These are phyloP conservation scores for Anthonomus grandis DNA, from an alignment of 1,140 invertebrate species.

Conservation along the genomic window DNA sequence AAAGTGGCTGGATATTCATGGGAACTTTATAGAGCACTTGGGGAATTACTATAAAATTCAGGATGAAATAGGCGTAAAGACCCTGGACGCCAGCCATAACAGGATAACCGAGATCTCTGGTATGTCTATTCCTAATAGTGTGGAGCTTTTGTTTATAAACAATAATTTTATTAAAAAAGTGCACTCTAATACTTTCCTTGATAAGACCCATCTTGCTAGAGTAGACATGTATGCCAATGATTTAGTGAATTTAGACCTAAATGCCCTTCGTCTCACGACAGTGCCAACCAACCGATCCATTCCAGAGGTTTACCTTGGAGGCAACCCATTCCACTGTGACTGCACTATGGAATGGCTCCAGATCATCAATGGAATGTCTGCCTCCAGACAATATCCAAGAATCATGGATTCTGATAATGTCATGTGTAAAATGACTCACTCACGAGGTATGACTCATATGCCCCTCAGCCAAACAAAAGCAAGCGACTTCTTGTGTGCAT, in stretches of 20 bases:
- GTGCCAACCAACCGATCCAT: conserved; percentile 65
- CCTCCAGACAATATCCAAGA: conserved; percentile 72
- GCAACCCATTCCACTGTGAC: conserved; percentile 87
- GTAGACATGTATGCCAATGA: conserved; percentile 89
- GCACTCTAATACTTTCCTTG: conserved; percentile 78
- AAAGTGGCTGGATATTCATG: conserved; percentile 87
- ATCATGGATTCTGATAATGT: conserved; percentile 85
- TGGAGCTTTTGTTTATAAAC: conserved; percentile 84
- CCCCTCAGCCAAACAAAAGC: conserved; percentile 64
- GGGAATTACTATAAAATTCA: conserved; percentile 83
- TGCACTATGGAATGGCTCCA: conserved; percentile 92
- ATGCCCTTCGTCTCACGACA: conserved; percentile 70
- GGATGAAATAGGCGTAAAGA: conserved; percentile 74
- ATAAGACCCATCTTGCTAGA: conserved; percentile 77
- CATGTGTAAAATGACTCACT: conserved; percentile 78
- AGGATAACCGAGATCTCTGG: conserved; percentile 74
- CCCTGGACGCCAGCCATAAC: conserved; percentile 84
- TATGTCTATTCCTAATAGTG: conserved; percentile 81
- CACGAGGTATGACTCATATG: conserved; percentile 64
- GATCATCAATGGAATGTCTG: conserved; percentile 79
- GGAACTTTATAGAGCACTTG: conserved; percentile 80
- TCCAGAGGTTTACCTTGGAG: conserved; percentile 84
- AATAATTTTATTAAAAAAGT: conserved; percentile 82
- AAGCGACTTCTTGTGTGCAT: conserved; percentile 84
- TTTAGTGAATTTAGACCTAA: conserved; percentile 75